Evolutionary conservation across 2,888 invertebrate genomes (phyloP), one percentile per base, ranked within the genome.

Genomic region (Liposcelis brunnea): DNA sequence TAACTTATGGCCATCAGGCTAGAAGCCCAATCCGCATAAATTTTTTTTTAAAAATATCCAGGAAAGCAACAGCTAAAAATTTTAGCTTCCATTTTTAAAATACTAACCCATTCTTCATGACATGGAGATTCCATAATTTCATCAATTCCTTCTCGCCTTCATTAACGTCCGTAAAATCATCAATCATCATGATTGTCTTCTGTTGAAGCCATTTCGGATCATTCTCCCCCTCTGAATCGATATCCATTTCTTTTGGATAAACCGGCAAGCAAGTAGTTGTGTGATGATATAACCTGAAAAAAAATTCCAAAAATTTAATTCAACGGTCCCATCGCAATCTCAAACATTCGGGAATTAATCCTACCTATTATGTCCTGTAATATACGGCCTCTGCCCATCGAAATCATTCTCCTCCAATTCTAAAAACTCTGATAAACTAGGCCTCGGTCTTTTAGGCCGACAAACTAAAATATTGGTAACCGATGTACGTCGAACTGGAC

Each of bases 81-180:
- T n/a, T n/a, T n/a, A n/a, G n/a, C n/a, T n/a, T 26, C 26, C 26
- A 26, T 26, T 8, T 26, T 26, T 26, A 26, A 26, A 26, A 44
- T 18, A 58, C 66, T 60, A 69, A 82, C 63, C 83, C 82, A 60
- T 86, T 73, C 56, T 86, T 89, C 91, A 95, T 93, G 8, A 94
- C 83, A 65, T 95, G 94, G 6, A 93, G 68, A 65, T 97, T 97
- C 97, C 97, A 97, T 76, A 95, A 79, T 62, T 94, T 95, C 94
- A 95, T 95, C 36, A 97, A 67, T 58, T 93, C 93, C 58, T 97
- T 97, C 62, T 97, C 97, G 1, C 94, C 94, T 57, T 90, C 93
- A 61, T 97, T 97, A n/a, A 97, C 95, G 63, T 97, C 97, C 1
- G 93, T 93, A 63, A 97, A 97, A 58, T 97, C 95, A 60, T 97